Base-by-base conservation (phyloP, 1,140 invertebrate genomes). In the Hylyphantes graminicola region DNA sequence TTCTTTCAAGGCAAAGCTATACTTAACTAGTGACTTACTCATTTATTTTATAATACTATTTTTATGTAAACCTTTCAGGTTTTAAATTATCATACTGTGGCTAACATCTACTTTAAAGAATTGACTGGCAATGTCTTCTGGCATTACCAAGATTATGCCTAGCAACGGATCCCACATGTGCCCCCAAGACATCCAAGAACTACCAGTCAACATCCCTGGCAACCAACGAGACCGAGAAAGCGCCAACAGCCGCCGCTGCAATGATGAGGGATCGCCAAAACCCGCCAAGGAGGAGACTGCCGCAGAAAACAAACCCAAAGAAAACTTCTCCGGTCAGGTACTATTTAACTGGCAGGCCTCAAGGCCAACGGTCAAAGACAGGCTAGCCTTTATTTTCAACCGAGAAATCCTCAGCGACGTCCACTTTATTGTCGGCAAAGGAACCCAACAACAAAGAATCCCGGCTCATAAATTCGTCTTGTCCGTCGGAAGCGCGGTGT, bases 391-490 rank as follows among this genome's bases (percentile, higher is more conserved):
- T 88, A 91, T 96, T 53, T 95, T 94, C 87, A 95, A 95, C 88
- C 95, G 94, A 87, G 94, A 95, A 89, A 93, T 94, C 59, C 90
- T 96, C 75, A 93, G 93, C 74, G 95, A 96, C 89, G 94, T 96
- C 11, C 93, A 93, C 87, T 96, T 96, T 88, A 90, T 94, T 79
- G 95, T 95, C 11, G 94, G 94, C 6, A 88, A 90, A 74, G 92
- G 92, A 86, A 93, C 93, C 15, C 91, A 91, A n/a, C 92, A 93
- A 73, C 92, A 94, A 87, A 90, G 93, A 61, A 94, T 96, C 86
- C 94, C 95, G 5, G 95, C 95, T 4, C 95, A 96, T 87, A 96
- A 95, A 89, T 94, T 96, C 89, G 93, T 96, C 4, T 89, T 96
- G 9, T 94, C 94, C 8, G 93, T 95, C 63, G 94, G 95, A 10